Conservation (phyloP, 2,888 invertebrate genomes). For the Tanytarsus gracilentus region DNA sequence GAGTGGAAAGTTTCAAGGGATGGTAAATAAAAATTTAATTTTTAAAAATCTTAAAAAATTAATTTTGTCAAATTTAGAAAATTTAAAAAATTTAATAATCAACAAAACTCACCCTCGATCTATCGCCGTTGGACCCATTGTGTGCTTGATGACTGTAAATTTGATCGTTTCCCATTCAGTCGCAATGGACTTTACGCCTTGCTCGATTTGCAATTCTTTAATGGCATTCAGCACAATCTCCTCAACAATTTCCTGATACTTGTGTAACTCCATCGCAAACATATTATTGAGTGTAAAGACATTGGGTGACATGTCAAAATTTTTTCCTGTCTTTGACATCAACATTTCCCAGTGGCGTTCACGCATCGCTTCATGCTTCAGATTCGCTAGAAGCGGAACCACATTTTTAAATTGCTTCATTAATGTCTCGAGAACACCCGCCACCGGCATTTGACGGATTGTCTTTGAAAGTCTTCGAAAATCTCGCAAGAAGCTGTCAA, state of each 20-base stretch:
- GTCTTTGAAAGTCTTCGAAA: slow-evolving; percentile 64
- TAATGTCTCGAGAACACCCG: slow-evolving; percentile 61
- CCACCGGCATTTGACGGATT: slow-evolving; percentile 51
- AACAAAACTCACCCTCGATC: slow-evolving; percentile 58
- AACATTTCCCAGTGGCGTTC: slow-evolving; percentile 85
- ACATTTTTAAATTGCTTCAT: slow-evolving; percentile 83
- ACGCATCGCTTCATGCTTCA: slow-evolving; percentile 84
- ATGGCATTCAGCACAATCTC: slow-evolving; percentile 81
- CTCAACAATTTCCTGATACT: slow-evolving; percentile 72
- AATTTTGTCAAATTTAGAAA: background rate
- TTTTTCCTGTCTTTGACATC: slow-evolving; percentile 71
- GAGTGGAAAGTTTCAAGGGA: too few relatives aligned
- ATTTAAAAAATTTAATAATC: background rate
- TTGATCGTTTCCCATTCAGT: slow-evolving; percentile 60
- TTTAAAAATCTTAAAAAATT: background rate
- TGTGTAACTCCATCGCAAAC: slow-evolving; percentile 85
- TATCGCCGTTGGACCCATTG: slow-evolving; percentile 54
- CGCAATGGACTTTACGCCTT: slow-evolving; percentile 72
- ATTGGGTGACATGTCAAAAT: slow-evolving; percentile 80
- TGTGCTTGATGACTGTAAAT: slow-evolving; percentile 58
- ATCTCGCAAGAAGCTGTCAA: slow-evolving; percentile 73
- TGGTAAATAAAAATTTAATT: background rate
- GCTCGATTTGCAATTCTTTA: slow-evolving; percentile 86
- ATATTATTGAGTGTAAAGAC: slow-evolving; percentile 86
- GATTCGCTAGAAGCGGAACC: slow-evolving; percentile 79